Evolutionary conservation across 2,888 invertebrate species (phyloP).

Genomic region (Gibbula magus): DNA sequence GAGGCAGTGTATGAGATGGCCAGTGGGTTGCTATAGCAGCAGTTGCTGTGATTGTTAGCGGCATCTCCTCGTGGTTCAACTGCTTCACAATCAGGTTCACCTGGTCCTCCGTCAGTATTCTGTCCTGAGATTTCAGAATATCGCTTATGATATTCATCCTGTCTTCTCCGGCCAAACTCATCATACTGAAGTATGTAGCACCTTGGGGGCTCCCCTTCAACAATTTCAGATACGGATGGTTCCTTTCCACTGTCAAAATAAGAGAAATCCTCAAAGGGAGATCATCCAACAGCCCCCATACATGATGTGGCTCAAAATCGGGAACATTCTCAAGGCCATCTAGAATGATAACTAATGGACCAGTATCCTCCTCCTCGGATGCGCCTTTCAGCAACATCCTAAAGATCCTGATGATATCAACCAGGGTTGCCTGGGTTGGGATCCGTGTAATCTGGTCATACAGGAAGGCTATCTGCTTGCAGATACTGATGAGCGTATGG

Average conservation of each 20-base stretch:
- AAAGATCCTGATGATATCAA: constrained; percentile 31
- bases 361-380: constrained; percentile 26
- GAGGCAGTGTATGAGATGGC: constrained; percentile 41
- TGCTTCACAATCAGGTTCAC: constrained; percentile 23
- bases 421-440: constrained; percentile 29
- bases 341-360: constrained; percentile 35
- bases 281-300: constrained; percentile 35
- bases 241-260: constrained; percentile 29
- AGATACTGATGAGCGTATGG: constrained; percentile 38
- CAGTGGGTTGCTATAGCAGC: constrained; percentile 33
- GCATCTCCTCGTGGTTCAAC: constrained; percentile 26
- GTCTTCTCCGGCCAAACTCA: background rate
- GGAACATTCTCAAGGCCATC: constrained; percentile 37
- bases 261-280: constrained; percentile 30
- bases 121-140: constrained; percentile 9
- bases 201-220: constrained; percentile 23
- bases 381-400: constrained; percentile 28
- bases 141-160: constrained; percentile 14
- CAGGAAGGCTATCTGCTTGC: constrained; percentile 37
- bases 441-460: constrained; percentile 30
- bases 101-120: constrained; percentile 39
- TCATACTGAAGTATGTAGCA: background rate
- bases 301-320: constrained; percentile 32
- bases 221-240: constrained; percentile 21
- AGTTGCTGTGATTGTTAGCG: constrained; percentile 31